Base-by-base conservation (phyloP, 1,140 invertebrate genomes). In the Sarcophaga peregrina region DNA sequence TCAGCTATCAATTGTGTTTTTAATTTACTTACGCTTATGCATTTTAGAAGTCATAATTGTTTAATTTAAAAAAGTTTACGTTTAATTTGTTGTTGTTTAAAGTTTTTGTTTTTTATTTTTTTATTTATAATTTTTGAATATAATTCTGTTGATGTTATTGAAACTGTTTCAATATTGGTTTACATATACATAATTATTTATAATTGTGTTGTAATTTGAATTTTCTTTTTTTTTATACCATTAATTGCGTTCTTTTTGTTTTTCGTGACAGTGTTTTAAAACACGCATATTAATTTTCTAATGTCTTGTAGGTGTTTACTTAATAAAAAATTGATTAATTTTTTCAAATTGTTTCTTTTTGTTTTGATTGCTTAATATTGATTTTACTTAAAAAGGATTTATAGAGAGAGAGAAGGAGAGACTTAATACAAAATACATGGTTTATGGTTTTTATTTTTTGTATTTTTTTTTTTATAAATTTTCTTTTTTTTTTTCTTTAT, bases 101-200 rank as follows among this genome's bases (percentile, higher is more conserved):
- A 37, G 1, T 37, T 37, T 37, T 37, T 37, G 25, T 37, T 52
- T 52, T 10, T 10, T 10, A 1, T 68, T 17, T 7, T 68, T 68
- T 68, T 25, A 68, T 68, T 68, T 68, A 68, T 68, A 4, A 58
- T 58, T 58, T 68, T 68, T 68, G 62, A 68, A 68, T 68, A 68
- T 68, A 68, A 68, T 68, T 68, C 20, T 37, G 25, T 37, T 25
- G 62, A 25, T 68, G 62, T 68, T 68, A 9, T 52, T 68, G 17
- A 68, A 68, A 68, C 62, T 68, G 62, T 68, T 68, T 68, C 62
- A 68, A 68, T 68, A 68, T 68, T 68, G 62, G 25, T 68, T 68
- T 68, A 68, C 58, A 68, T 68, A 20, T 68, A 68, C n/a, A n/a
- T 68, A 68, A 62, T 17, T 68, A 25, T 68, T 68, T 68, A 37